Conservation (phyloP, 2,888 invertebrate species). For the Heliconius hortense region DNA sequence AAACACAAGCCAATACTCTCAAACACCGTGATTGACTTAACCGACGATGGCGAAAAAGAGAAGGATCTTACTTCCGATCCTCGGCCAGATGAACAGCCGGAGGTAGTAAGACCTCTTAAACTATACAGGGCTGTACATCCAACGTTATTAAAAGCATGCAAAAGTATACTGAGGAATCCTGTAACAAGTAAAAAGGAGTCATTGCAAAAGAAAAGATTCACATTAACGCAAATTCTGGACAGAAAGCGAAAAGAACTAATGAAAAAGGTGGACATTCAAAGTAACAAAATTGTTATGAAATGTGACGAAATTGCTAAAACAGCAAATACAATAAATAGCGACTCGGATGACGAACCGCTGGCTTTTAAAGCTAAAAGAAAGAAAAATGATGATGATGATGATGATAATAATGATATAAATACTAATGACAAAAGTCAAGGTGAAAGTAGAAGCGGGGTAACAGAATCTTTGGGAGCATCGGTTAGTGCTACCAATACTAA, state of each 20-base stretch:
- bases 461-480: not conserved
- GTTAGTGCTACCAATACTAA: not conserved
- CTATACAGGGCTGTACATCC: conserved; percentile 48
- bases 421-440: conserved; percentile 9
- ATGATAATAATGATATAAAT: not conserved
- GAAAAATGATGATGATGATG: conserved; percentile 1
- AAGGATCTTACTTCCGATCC: not conserved
- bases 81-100: not conserved
- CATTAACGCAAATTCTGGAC: not conserved
- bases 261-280: conserved; percentile 21
- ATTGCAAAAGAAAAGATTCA: conserved; percentile 4
- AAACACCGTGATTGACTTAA: conserved; percentile 60
- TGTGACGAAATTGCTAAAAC: not conserved
- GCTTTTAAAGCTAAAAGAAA: conserved; percentile 56
- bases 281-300: conserved; percentile 3
- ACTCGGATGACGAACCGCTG: conserved; percentile 56
- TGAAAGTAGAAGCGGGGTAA: not conserved
- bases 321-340: not conserved
- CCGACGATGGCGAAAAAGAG: conserved; percentile 53
- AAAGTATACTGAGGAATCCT: conserved; percentile 29
- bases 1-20: not conserved
- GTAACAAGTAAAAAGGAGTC: conserved; percentile 5
- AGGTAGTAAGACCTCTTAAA: conserved; percentile 47
- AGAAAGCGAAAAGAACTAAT: conserved; percentile 29
- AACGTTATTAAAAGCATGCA: conserved; percentile 36